Conservation (phyloP, 2,888 invertebrate species). For the Apamea sordens region DNA sequence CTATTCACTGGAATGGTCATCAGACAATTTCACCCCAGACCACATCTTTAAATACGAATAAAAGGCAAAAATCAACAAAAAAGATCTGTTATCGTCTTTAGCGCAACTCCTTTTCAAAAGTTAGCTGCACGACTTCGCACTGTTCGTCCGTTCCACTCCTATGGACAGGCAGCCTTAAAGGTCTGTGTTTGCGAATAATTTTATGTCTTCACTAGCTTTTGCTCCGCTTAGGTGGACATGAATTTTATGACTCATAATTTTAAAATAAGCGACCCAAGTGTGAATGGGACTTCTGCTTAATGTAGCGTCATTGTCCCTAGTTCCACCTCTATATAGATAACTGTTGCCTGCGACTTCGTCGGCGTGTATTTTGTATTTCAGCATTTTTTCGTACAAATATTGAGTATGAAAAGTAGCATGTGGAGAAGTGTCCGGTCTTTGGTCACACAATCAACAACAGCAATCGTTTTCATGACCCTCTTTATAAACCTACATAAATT, state of each 20-base stretch:
- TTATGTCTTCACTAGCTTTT: slow-evolving; percentile 40
- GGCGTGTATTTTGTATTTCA: neutral
- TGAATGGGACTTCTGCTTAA: neutral
- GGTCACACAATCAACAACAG: too few relatives aligned
- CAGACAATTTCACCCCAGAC: too few relatives aligned
- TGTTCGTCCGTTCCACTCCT: neutral
- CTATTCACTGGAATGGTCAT: too few relatives aligned
- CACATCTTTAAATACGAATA: too few relatives aligned
- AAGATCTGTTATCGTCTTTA: neutral
- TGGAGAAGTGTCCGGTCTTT: too few relatives aligned
- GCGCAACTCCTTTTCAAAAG: neutral
- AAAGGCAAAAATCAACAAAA: neutral
- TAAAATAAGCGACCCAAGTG: slow-evolving; percentile 25
- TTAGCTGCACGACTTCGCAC: neutral
- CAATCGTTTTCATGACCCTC: too few relatives aligned
- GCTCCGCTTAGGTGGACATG: slow-evolving; percentile 14
- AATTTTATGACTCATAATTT: slow-evolving; percentile 36
- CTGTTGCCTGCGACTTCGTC: neutral
- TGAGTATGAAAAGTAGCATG: neutral
- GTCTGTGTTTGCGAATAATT: slow-evolving; percentile 39
- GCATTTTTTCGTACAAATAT: neutral
- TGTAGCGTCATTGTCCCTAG: neutral
- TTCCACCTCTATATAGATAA: neutral
- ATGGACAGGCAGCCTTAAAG: slow-evolving; percentile 10
- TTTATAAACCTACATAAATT: too few relatives aligned